phyloP scores from a whole-genome alignment of 2,888 invertebrate species.

The Andrena minutula region DNA sequence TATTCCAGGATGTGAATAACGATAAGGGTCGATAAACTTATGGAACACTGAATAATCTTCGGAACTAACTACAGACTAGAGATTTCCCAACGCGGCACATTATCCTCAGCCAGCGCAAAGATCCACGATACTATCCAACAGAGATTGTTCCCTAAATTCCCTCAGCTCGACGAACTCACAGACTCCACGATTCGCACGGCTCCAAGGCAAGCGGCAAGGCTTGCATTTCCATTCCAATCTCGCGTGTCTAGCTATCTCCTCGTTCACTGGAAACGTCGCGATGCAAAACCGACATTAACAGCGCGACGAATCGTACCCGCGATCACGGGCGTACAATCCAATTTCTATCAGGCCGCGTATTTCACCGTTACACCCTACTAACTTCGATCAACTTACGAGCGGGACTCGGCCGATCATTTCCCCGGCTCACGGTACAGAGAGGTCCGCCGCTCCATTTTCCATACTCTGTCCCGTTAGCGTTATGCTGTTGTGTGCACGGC shows the following conservation, averaged over 20 bases:
- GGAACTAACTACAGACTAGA: not conserved
- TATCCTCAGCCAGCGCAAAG: not conserved
- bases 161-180: not conserved
- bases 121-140: not conserved
- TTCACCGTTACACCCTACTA: conserved; percentile 47
- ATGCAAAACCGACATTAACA: conserved; percentile 30
- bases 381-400: conserved; percentile 53
- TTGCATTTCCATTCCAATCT: conserved; percentile 34
- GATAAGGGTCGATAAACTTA: not conserved
- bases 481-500: conserved; percentile 61
- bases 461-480: conserved; percentile 51
- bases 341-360: conserved; percentile 38
- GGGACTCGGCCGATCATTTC: conserved; percentile 38
- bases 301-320: conserved; percentile 45
- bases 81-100: not conserved
- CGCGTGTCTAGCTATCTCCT: conserved; percentile 15
- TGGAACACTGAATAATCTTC: not conserved
- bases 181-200: not conserved
- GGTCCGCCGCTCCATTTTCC: conserved; percentile 51
- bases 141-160: not conserved
- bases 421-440: not conserved
- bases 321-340: conserved; percentile 17
- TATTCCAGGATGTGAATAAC: not conserved
- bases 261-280: not conserved
- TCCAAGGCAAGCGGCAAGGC: not conserved